These are phyloP conservation scores for Glyptemys insculpta DNA, from an alignment of 2,797 vertebrate species.

Conservation along the genomic window DNA sequence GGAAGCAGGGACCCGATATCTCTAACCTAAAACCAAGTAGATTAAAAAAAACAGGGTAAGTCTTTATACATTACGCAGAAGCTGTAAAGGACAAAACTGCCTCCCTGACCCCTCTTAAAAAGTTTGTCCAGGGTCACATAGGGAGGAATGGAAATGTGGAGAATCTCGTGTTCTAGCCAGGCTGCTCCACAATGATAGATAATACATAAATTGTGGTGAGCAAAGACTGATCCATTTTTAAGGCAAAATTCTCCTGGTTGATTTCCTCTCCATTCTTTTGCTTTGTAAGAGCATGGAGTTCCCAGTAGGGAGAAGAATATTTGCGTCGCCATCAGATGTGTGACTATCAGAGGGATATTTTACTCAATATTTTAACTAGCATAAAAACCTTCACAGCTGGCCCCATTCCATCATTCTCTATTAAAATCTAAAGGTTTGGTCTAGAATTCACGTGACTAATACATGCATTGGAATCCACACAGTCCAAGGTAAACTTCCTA, in stretches of 20 bases:
- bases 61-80: neutral
- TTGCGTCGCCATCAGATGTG: constrained; percentile 39
- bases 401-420: constrained; percentile 42
- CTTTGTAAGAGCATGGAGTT: constrained; percentile 15
- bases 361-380: constrained; percentile 68
- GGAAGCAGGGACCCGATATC: neutral
- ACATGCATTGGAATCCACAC: constrained; percentile 63
- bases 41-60: neutral
- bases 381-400: constrained; percentile 61
- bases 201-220: neutral
- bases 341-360: constrained; percentile 31
- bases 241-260: neutral
- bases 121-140: neutral
- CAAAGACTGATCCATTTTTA: constrained; percentile 22
- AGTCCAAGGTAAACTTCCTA: constrained; percentile 53
- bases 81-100: neutral
- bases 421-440: constrained; percentile 55
- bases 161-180: neutral
- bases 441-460: constrained; percentile 61
- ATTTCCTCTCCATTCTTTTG: constrained; percentile 28
- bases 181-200: accelerated
- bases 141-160: neutral
- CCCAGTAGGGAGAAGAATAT: constrained; percentile 38
- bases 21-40: neutral
- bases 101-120: neutral